Evolutionary conservation across 2,797 vertebrate genomes (phyloP), one percentile per base, ranked within the genome.

Genomic region (Botia almorhae): DNA sequence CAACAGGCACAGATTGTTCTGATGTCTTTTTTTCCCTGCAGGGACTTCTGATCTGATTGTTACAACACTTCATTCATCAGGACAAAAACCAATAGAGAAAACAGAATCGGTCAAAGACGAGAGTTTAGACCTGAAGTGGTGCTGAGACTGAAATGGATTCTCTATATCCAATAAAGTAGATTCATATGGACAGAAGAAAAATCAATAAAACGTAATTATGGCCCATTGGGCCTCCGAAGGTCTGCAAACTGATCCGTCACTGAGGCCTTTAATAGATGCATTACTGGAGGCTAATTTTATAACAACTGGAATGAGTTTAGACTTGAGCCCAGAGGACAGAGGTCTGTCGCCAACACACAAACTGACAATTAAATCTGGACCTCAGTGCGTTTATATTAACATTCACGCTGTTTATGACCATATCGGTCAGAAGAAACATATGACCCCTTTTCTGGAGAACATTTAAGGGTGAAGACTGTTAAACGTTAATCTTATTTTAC

Each of bases 161-260:
- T 61, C 33, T 55, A 50, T 58, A 8, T 70, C 60, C 65, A 83
- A 76, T 81, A 76, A 60, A 23, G n/a, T 1, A 58, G 71, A 81
- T 79, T 29, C 3, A 39, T 64, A 63, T 13, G 1, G 58, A 60
- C 48, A 17, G 46, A 39, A 74, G 21, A 50, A 11, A 23, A 83
- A 81, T 73, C 76, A 78, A 80, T 83, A 77, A 61, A 80, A 82
- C 67, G 76, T 83, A 78, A 85, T 85, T 83, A 83, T 65, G 43
- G 60, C 55, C 76, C 50, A 80, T 78, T 68, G 56, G 58, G 80
- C 80, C 60, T 65, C 17, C 67, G 74, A 76, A 83, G 29, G 69
- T 48, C 17, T 69, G 67, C 46, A 78, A 74, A 73, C 68, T 19
- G 63, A 82, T 82, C 36, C 77, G 80, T 79, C 74, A 74, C 29